Evolutionary conservation across 2,113 vertebrate species (phyloP), one percentile per base, ranked within the genome.

Genomic region (Megalops atlanticus): DNA sequence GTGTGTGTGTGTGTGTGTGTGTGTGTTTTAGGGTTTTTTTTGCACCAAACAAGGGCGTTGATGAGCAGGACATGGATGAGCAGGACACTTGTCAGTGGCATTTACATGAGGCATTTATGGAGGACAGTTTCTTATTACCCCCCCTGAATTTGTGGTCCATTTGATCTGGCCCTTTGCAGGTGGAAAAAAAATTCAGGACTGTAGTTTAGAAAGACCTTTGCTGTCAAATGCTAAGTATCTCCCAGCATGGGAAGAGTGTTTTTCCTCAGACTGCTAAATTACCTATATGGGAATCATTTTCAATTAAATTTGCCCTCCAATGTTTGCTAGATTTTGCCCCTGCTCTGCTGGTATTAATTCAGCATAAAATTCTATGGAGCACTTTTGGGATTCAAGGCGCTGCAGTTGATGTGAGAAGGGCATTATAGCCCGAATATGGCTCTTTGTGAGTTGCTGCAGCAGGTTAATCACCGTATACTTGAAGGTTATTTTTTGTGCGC

Each of bases 391-490:
- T 83, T 71, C 64, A 74, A 41, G 33, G 31, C 35, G 21, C 36
- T 4, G 58, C n/a, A 15, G 58, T 36, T 21, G 11, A 12, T 4
- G 24, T 31, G 8, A 41, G 71, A 47, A 14, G 49, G 4, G 2
- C 52, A 36, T 35, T 81, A 45, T 41, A 38, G 70, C 24, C 45
- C 33, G 45, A 43, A 36, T 24, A 74, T 74, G 47, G 36, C 54
- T 78, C 47, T 14, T 24, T 76, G 68, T 52, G n/a, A 70, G 71
- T 79, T 21, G 39, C 77, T 73, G 78, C 82, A 40, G 41, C 73
- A 80, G 83, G 64, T 87, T 77, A 78, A 88, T 80, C 71, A 80
- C 40, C 49, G 54, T 47, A 64, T 38, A n/a, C 52, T 82, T 70
- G 72, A 86, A 84, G 80, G 72, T 77, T 78, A 73, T 78, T 83